phyloP scores from a whole-genome alignment of 2,113 vertebrate genomes.

The Coturnix japonica region DNA sequence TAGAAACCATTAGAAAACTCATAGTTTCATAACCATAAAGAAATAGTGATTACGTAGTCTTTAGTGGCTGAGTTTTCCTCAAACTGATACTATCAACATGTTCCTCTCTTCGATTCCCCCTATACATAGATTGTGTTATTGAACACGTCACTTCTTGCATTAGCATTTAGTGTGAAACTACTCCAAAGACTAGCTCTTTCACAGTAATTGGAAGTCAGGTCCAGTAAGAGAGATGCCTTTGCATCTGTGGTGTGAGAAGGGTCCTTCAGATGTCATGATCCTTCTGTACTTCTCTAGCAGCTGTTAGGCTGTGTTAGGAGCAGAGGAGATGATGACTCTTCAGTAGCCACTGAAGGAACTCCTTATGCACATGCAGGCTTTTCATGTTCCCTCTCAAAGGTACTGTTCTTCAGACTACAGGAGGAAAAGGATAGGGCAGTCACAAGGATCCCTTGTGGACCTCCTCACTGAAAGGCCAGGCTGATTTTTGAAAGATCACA shows the following conservation, averaged over 20 bases:
- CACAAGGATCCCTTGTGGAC: not conserved
- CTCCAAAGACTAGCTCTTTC: not conserved
- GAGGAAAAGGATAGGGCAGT: not conserved
- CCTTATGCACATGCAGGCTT: not conserved
- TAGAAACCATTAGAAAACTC: not conserved
- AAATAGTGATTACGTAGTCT: not conserved
- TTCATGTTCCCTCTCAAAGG: not conserved
- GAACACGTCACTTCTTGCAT: not conserved
- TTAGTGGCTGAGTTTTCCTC: constrained; percentile 10
- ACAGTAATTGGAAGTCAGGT: not conserved
- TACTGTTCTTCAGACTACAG: not conserved
- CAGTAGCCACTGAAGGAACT: not conserved
- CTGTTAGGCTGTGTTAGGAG: not conserved
- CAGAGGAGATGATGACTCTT: not conserved
- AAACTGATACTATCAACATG: not conserved
- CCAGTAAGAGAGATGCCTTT: not conserved
- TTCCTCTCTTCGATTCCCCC: not conserved
- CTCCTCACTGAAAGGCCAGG: not conserved
- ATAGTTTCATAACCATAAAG: not conserved
- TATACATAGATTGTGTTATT: not conserved
- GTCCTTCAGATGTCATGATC: not conserved
- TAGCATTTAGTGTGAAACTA: not conserved
- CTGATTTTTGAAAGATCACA: not conserved
- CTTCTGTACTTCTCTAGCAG: not conserved
- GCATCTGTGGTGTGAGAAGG: not conserved